Percentiles rank a stretch among this genome's conserved stretches.
Conservation (phyloP, 2,888 invertebrate genomes). For the Cordilura impudica region DNA sequence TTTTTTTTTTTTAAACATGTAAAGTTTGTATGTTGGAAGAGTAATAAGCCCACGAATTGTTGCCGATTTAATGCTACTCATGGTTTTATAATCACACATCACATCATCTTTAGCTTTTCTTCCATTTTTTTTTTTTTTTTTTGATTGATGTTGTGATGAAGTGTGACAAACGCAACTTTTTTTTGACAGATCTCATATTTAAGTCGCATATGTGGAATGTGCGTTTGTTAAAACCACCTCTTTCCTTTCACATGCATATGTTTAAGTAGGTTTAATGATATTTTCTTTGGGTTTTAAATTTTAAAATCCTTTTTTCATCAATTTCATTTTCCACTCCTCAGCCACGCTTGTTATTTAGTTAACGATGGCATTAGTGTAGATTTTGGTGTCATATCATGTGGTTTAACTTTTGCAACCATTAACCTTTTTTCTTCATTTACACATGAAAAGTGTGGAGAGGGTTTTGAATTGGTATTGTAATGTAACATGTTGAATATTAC, state of each 20-base stretch:
- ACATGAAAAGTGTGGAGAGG: not conserved
- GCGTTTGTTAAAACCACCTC: slow-evolving; percentile 26
- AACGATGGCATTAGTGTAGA: slow-evolving; percentile 57
- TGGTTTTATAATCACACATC: slow-evolving; percentile 36
- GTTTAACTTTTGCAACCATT: slow-evolving; percentile 71
- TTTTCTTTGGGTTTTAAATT: slow-evolving; percentile 58
- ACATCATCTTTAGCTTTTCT: slow-evolving; percentile 15
- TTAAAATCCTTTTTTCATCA: slow-evolving; percentile 48
- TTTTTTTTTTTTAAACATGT: no score
- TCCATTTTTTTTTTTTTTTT: slow-evolving; percentile 43
- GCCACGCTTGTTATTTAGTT: slow-evolving; percentile 49
- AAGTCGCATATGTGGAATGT: slow-evolving; percentile 30
- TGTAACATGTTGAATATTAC: slow-evolving; percentile 57
- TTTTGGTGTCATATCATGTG: slow-evolving; percentile 67
- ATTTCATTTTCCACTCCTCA: slow-evolving; percentile 15
- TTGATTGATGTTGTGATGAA: slow-evolving; percentile 72
- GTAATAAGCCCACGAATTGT: slow-evolving; percentile 30
- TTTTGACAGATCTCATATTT: slow-evolving; percentile 62
- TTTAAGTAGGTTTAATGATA: slow-evolving; percentile 50
- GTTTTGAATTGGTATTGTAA: slow-evolving; percentile 20
- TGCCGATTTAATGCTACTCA: slow-evolving; percentile 52
- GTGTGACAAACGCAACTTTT: slow-evolving; percentile 69
- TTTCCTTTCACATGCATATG: slow-evolving; percentile 40
- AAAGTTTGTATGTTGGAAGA: slow-evolving; percentile 6
- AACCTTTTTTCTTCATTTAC: slow-evolving; percentile 51